Evolutionary conservation across 2,797 vertebrate genomes (phyloP).

Genomic region (Tapera naevia): DNA sequence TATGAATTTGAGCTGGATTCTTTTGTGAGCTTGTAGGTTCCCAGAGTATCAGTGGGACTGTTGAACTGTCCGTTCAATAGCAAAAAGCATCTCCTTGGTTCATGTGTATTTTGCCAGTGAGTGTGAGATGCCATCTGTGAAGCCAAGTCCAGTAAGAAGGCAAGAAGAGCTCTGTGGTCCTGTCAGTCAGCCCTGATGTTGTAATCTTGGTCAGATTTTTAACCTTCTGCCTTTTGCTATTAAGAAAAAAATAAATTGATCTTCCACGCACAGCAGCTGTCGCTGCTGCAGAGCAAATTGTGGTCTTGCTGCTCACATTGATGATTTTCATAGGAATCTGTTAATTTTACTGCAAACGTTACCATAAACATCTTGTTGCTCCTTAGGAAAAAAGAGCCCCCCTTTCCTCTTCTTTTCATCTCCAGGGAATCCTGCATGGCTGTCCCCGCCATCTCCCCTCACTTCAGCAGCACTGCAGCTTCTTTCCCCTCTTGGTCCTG

Average conservation of each 20-base stretch:
- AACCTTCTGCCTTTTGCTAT: background rate
- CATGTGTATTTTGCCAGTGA: background rate
- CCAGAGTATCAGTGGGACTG: background rate
- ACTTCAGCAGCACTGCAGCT: background rate
- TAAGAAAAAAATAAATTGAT: background rate
- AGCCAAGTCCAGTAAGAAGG: background rate
- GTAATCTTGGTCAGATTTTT: background rate
- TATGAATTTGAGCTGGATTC: background rate
- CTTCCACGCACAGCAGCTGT: background rate
- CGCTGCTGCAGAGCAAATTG: background rate
- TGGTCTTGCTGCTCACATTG: background rate
- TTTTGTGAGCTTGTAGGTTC: background rate
- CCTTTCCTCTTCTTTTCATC: background rate
- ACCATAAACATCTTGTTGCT: background rate
- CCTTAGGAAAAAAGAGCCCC: background rate
- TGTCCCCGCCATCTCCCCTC: fast-evolving
- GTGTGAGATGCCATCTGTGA: background rate
- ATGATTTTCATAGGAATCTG: background rate
- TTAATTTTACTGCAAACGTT: background rate
- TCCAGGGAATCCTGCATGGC: background rate
- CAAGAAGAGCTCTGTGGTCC: background rate
- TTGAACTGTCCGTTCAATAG: background rate
- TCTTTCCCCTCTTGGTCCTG: background rate
- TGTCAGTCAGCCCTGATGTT: background rate
- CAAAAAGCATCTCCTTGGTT: background rate